Conservation (phyloP, 92 coral and sea anemone genomes). For the Virgularia gustaviana region DNA sequence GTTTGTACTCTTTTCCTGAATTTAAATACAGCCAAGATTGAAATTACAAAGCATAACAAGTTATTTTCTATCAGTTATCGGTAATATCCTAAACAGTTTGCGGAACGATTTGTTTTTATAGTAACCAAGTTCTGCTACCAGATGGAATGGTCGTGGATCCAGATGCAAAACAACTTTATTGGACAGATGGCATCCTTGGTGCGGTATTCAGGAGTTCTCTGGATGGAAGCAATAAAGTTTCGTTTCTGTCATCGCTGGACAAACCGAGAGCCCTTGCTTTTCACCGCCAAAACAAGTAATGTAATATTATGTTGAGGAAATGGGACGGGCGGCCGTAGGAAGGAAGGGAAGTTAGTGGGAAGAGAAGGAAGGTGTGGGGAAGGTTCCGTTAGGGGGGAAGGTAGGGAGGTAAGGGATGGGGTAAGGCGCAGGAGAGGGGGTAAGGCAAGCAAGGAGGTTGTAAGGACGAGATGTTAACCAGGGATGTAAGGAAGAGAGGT, state of each 20-base stretch:
- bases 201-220: constrained; percentile 52
- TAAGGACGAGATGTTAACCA: too few species aligned
- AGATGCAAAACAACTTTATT: constrained; percentile 56
- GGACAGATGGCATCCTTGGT: constrained; percentile 58
- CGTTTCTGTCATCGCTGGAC: constrained; percentile 51
- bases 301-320: background rate
- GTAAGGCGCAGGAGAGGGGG: too few species aligned
- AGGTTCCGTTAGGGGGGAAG: background rate
- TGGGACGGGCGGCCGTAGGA: background rate
- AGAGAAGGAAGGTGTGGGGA: too few species aligned
- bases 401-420: background rate
- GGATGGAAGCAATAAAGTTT: constrained; percentile 58
- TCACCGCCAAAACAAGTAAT: constrained; percentile 63
- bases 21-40: too few species aligned
- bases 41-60: too few species aligned
- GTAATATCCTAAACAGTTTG: too few species aligned
- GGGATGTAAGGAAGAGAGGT: too few species aligned
- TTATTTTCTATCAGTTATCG: too few species aligned
- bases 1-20: too few species aligned
- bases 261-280: constrained; percentile 83
- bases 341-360: background rate
- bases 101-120: constrained; percentile 6
- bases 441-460: too few species aligned
- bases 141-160: constrained; percentile 69
- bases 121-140: constrained; percentile 34